phyloP scores from a whole-genome alignment of 2,797 vertebrate species.

The Ceryle rudis region DNA sequence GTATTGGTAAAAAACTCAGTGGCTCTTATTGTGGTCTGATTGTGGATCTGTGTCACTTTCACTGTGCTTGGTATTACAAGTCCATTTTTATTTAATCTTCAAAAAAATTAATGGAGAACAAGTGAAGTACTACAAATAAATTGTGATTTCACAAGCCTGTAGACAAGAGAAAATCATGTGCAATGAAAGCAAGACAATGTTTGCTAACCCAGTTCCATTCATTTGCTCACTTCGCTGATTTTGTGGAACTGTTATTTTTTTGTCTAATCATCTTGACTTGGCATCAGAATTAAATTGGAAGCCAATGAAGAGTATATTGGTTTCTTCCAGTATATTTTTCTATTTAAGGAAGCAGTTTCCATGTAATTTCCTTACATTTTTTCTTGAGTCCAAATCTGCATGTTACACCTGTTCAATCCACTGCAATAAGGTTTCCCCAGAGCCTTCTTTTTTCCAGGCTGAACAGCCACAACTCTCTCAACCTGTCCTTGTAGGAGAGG shows the following conservation, averaged over 20 bases:
- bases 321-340: background rate
- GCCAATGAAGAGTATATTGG: background rate
- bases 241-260: background rate
- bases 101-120: slow-evolving; percentile 2
- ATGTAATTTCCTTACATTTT: background rate
- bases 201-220: background rate
- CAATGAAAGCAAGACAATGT: background rate
- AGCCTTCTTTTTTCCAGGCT: no score
- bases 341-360: background rate
- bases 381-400: background rate
- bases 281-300: background rate
- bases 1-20: background rate
- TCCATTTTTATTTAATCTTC: background rate
- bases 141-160: slow-evolving; percentile 3
- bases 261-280: background rate
- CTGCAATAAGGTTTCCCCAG: no score
- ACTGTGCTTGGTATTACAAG: background rate
- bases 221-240: background rate
- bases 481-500: no score
- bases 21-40: background rate
- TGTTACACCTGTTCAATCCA: background rate
- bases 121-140: background rate
- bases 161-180: background rate
- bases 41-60: background rate
- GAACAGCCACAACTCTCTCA: no score